phyloP scores from a whole-genome alignment of 1,140 invertebrate genomes.

The Platorchestia sp. region DNA sequence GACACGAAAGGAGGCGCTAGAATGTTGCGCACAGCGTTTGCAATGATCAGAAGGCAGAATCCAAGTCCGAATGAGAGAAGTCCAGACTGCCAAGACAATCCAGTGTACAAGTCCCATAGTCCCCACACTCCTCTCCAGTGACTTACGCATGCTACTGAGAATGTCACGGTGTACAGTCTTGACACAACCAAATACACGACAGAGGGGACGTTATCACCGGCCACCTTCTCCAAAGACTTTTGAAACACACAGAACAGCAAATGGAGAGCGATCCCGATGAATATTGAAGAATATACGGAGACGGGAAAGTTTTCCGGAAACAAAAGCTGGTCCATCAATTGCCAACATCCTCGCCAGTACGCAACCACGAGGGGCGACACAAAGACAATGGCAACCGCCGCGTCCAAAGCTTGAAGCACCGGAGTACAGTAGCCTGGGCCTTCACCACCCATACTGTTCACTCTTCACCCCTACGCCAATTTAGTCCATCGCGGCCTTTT shows the following conservation, averaged over 20 bases:
- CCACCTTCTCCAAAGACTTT: constrained; percentile 75
- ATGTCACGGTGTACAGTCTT: constrained; percentile 81
- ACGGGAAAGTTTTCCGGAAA: constrained; percentile 75
- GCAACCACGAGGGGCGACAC: constrained; percentile 84
- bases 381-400: constrained; percentile 79
- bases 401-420: constrained; percentile 78
- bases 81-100: constrained; percentile 74
- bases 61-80: constrained; percentile 76
- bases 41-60: constrained; percentile 77
- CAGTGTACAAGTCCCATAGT: constrained; percentile 80
- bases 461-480: neutral
- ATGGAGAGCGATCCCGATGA: constrained; percentile 79
- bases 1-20: constrained; percentile 85
- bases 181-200: constrained; percentile 79
- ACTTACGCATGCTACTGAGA: constrained; percentile 82
- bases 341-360: constrained; percentile 89
- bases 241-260: constrained; percentile 77
- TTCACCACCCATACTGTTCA: constrained; percentile 30
- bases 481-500: constrained; percentile 17
- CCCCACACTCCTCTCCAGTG: constrained; percentile 87
- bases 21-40: constrained; percentile 82
- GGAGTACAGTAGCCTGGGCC: constrained; percentile 56
- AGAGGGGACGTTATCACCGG: constrained; percentile 79
- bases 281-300: constrained; percentile 78
- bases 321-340: constrained; percentile 81